Percentiles rank a stretch among this genome's conserved stretches.
Conservation (phyloP, 2,888 invertebrate species). For the Drosophila pseudotalamancana region DNA sequence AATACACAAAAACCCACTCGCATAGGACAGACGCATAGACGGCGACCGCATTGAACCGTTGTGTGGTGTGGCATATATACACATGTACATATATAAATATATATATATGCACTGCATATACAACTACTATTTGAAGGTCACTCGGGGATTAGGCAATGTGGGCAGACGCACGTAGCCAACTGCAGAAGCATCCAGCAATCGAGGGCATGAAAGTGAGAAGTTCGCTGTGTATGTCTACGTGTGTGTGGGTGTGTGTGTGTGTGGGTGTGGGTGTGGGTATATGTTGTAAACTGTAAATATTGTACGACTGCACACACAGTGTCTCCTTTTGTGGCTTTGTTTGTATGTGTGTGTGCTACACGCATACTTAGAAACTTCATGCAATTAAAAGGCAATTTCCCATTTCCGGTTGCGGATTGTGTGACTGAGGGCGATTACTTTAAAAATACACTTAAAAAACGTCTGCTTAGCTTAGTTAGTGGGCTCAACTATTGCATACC, state of each 20-base stretch:
- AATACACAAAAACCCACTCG: conserved; percentile 53
- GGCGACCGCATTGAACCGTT: conserved; percentile 50
- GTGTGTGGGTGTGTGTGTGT: background rate
- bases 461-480: background rate
- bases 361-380: conserved; percentile 40
- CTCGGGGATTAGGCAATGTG: conserved; percentile 41
- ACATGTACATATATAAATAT: background rate
- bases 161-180: conserved; percentile 38
- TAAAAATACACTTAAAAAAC: conserved; percentile 7
- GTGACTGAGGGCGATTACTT: conserved; percentile 55
- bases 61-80: conserved; percentile 1
- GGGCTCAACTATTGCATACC: conserved; percentile 13
- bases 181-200: conserved; percentile 47
- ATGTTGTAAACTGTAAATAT: conserved; percentile 57
- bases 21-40: conserved; percentile 13
- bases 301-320: conserved; percentile 23
- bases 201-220: conserved; percentile 52
- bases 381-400: conserved; percentile 72
- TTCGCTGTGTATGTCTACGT: background rate
- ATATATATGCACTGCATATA: background rate
- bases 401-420: conserved; percentile 43
- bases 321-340: background rate
- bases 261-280: conserved; percentile 8
- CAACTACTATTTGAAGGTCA: conserved; percentile 53
- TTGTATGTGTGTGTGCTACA: conserved; percentile 11